Percentiles rank a stretch among this genome's conserved stretches.
Evolutionary conservation across 2,797 vertebrate species (phyloP).

Genomic region (Gallinago nigripennis): DNA sequence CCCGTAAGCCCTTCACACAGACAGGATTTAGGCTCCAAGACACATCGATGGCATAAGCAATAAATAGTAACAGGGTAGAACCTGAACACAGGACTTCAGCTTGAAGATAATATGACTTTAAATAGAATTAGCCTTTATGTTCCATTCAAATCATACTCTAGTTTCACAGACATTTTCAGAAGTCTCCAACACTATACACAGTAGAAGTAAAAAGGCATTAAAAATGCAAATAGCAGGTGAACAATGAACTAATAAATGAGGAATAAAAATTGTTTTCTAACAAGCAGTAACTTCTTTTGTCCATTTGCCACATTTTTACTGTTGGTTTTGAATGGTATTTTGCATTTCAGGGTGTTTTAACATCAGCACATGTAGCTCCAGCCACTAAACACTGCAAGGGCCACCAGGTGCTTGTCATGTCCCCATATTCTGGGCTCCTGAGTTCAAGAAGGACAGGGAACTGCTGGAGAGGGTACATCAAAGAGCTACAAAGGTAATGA

Average conservation of each 20-base stretch:
- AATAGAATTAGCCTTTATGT: background rate
- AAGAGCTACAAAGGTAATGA: too few species aligned
- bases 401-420: background rate
- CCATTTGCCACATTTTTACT: background rate
- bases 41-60: background rate
- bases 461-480: too few species aligned
- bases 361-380: background rate
- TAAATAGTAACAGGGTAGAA: background rate
- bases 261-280: background rate
- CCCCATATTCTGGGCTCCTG: too few species aligned
- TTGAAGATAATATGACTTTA: background rate
- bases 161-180: conserved; percentile 1
- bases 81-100: background rate
- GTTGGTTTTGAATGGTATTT: background rate
- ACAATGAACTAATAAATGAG: background rate
- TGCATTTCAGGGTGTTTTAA: background rate
- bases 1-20: background rate
- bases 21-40: background rate
- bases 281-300: background rate
- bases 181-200: background rate
- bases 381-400: too few species aligned
- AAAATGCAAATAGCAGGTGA: background rate
- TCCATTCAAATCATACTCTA: background rate
- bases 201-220: background rate
- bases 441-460: too few species aligned